Percentiles rank a stretch among this genome's conserved stretches.
Conservation (phyloP, 2,113 vertebrate species). For the Microcebus jonahi region DNA sequence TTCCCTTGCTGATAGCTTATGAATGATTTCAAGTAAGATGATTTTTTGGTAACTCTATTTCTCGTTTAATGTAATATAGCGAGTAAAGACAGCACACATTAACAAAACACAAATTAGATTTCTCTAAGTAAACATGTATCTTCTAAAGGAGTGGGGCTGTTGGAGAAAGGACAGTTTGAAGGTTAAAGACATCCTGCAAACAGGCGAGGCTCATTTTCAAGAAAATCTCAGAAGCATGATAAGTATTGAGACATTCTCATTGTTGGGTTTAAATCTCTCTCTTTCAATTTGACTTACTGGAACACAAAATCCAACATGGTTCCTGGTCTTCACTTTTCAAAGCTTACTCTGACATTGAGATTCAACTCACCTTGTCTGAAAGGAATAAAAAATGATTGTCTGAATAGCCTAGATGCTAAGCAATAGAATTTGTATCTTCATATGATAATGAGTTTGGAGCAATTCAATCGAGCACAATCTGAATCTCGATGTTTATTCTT, state of each 20-base stretch:
- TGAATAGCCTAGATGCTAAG: neutral
- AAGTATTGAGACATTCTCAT: constrained; percentile 81
- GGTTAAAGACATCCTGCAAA: constrained; percentile 85
- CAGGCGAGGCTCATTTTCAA: constrained; percentile 77
- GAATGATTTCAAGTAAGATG: constrained; percentile 88
- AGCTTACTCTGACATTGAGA: neutral
- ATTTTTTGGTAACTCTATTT: constrained; percentile 90
- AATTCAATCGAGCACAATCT: neutral
- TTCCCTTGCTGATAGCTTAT: constrained; percentile 87
- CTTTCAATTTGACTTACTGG: constrained; percentile 57
- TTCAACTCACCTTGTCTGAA: neutral
- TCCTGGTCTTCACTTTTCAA: neutral
- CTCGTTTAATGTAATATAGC: constrained; percentile 90
- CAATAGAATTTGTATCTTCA: neutral
- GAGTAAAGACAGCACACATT: constrained; percentile 88
- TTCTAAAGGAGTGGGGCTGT: constrained; percentile 82
- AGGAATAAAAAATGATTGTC: neutral
- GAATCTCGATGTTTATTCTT: constrained; percentile 29
- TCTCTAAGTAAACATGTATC: constrained; percentile 89
- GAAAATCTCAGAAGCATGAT: constrained; percentile 81
- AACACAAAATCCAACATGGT: neutral
- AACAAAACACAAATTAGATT: constrained; percentile 92
- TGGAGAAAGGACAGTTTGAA: constrained; percentile 88
- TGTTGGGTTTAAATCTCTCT: constrained; percentile 79
- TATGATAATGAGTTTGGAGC: neutral